These are phyloP conservation scores for Phaenicophaeus curvirostris DNA, from an alignment of 2,797 vertebrate species.

Conservation along the genomic window DNA sequence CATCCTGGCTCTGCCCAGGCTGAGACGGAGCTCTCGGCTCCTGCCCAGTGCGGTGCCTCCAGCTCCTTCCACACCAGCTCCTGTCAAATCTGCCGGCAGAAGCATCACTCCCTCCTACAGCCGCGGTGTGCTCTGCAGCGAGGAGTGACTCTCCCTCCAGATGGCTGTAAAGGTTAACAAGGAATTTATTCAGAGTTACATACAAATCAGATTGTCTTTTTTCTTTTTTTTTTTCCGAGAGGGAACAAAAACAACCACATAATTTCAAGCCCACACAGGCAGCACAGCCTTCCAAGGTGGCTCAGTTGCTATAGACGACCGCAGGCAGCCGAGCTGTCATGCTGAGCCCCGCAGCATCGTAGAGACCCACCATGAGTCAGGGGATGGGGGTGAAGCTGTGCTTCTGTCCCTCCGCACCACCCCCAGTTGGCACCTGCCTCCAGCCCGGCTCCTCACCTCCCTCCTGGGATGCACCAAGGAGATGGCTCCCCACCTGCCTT, in stretches of 20 bases:
- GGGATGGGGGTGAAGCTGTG: not conserved
- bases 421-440: not conserved
- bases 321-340: constrained; percentile 50
- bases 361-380: not conserved
- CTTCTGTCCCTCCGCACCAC: not conserved
- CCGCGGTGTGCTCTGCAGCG: not conserved
- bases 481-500: not conserved
- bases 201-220: constrained; percentile 63
- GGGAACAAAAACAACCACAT: constrained; percentile 69
- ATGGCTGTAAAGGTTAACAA: constrained; percentile 76
- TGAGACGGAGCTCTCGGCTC: not conserved
- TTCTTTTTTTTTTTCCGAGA: not conserved
- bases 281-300: constrained; percentile 38
- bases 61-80: constrained; percentile 2
- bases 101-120: constrained; percentile 16
- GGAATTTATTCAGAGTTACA: constrained; percentile 70
- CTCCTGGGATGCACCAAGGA: no score
- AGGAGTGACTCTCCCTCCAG: constrained; percentile 56
- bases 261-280: constrained; percentile 69
- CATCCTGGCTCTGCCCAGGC: rapidly evolving
- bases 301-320: constrained; percentile 74
- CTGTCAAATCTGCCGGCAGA: constrained; percentile 7
- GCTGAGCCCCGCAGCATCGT: not conserved
- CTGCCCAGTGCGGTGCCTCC: rapidly evolving
- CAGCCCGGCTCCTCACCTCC: not conserved